Percentiles rank a stretch among this genome's conserved stretches.
Conservation (phyloP, 2,113 vertebrate species). For the Anhinga anhinga region DNA sequence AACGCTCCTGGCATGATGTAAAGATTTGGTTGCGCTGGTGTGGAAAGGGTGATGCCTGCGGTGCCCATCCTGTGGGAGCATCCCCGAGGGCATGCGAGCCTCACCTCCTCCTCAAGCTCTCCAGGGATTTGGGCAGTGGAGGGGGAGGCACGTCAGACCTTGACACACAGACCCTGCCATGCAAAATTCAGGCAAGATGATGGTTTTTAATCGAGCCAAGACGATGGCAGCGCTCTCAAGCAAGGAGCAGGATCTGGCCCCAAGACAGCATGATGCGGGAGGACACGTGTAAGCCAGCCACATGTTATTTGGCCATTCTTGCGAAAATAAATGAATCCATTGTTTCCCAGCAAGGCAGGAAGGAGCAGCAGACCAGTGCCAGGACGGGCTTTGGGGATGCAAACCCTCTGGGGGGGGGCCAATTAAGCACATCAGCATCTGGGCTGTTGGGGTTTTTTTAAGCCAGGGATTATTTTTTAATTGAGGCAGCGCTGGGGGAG, state of each 20-base stretch:
- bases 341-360: neutral
- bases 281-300: neutral
- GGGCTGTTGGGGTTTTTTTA: neutral
- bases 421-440: slow-evolving; percentile 14
- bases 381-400: neutral
- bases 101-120: neutral
- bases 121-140: neutral
- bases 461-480: slow-evolving; percentile 7
- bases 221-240: rapidly evolving
- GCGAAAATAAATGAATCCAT: neutral
- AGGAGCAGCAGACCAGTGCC: neutral
- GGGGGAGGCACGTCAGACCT: neutral
- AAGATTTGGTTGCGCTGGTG: rapidly evolving
- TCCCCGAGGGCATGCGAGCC: neutral
- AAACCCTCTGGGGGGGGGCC: neutral
- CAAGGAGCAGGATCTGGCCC: neutral
- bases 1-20: rapidly evolving
- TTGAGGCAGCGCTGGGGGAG: neutral
- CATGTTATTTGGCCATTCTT: neutral
- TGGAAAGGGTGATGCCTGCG: rapidly evolving
- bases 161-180: rapidly evolving
- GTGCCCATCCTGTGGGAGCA: neutral
- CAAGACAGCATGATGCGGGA: rapidly evolving
- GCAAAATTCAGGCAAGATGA: rapidly evolving
- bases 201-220: neutral